Evolutionary conservation across 2,888 invertebrate genomes (phyloP), one percentile per base, ranked within the genome.

Genomic region (Perithous albicinctus): DNA sequence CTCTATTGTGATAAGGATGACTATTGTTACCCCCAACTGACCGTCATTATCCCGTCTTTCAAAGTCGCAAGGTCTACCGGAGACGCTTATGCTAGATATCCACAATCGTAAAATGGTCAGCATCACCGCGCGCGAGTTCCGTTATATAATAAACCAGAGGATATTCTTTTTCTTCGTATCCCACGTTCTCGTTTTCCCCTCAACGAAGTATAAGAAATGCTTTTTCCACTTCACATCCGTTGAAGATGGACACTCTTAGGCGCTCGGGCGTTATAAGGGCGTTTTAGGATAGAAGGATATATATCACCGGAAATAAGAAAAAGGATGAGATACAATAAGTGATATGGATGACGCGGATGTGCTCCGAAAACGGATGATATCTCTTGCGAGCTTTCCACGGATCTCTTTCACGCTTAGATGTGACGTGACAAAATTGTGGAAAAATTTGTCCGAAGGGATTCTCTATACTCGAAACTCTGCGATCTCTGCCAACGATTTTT

Each of bases 321-420:
- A 73, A 46, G 66, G 38, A 76, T 67, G 61, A 80, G 61, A 75
- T 64, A 80, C 54, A 75, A 76, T 66, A 76, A 76, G 76, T 80
- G 80, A 77, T 76, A 80, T 63, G 72, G 61, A 80, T 72, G 72
- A 72, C 46, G 59, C 51, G 67, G 66, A 72, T 80, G 80, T 77
- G 76, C 70, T 23, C 15, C 23, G 76, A 15, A 61, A 80, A 76
- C 66, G 23, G 67, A 76, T 72, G 41, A 73, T 43, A 51, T 48
- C 18, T 56, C 43, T 29, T n/a, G n/a, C 41, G 41, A 51, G 54
- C 35, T 67, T 59, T 59, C 48, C 54, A 43, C 67, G 64, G 38
- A 61, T 61, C 43, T 43, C 15, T 35, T 63, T 63, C 61, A 48
- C 73, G n/a, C 61, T 72, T 32, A 15, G 69, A 4, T 23, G 41